Base-by-base conservation (phyloP, 2,797 vertebrate species). In the Tolypeutes matacus region DNA sequence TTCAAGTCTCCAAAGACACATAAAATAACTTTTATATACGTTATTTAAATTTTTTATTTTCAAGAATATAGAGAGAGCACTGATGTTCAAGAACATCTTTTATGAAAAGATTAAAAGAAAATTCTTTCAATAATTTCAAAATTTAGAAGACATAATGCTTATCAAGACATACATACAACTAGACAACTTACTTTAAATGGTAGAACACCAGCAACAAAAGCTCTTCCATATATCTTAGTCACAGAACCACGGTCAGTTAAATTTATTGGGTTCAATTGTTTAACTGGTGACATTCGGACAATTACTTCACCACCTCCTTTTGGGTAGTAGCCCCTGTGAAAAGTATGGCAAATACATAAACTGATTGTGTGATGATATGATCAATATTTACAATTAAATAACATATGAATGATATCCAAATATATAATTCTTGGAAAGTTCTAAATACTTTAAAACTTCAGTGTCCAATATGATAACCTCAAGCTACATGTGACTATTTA, bases 251-350 rank as follows among this genome's bases (percentile, higher is more conserved):
- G 98, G 86, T 99, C 99, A 1, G 96, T 99, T 98, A 99, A 98
- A 95, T 97, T 98, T 95, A 99, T 95, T 3, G 99, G 99, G 82
- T 95, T 98, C 97, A 99, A 95, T 89, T 99, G 99, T 95, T 99
- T 99, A 89, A 99, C 97, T 1, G 99, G 99, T n/a, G 98, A 98
- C 89, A 99, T 98, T n/a, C 96, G 99, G 86, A 99, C 96, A 75
- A 98, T 58, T 89, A 99, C 98, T 97, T 99, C 99, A 18, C 99
- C 99, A 0, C 99, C 99, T 14, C 99, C 99, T 96, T 99, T 99
- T 62, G 99, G 99, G 96, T 99, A 99, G 98, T 99, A 99, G 34
- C 99, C 99, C 97, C 99, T 99, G 31, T 88, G 58, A 91, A 97
- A 84, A 98, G 95, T 11, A 82, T 23, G n/a, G 92, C 58, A 90